Conservation (phyloP, 2,888 invertebrate species). For the Eupithecia exiguata region DNA sequence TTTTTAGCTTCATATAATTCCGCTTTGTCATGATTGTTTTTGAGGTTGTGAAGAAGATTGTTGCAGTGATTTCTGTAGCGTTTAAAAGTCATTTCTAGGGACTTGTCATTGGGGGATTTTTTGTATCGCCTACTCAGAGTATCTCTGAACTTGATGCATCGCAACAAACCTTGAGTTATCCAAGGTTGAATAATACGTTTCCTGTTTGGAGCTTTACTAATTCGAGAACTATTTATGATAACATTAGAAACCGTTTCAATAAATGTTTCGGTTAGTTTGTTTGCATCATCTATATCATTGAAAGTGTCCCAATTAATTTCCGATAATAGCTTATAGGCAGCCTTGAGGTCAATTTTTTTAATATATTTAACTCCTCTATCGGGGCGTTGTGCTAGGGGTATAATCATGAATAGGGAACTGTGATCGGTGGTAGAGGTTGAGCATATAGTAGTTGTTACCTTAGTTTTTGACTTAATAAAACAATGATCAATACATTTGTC, state of each 20-base stretch:
- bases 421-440: neutral
- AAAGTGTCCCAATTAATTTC: too few species aligned
- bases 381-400: neutral
- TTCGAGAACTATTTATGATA: too few species aligned
- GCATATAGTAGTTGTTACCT: neutral
- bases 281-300: too few species aligned
- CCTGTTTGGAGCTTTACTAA: neutral
- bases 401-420: neutral
- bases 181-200: neutral
- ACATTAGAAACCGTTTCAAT: too few species aligned
- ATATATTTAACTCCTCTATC: neutral
- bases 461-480: neutral
- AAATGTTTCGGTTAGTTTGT: too few species aligned
- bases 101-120: neutral
- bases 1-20: constrained; percentile 4
- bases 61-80: constrained; percentile 15
- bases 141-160: constrained; percentile 7
- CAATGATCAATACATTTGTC: neutral
- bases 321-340: neutral
- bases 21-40: constrained; percentile 2
- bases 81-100: constrained; percentile 2
- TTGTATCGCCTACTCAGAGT: neutral
- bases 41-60: neutral
- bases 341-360: neutral
- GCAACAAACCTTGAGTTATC: constrained; percentile 3